Percentiles rank a stretch among this genome's conserved stretches.
phyloP scores from a whole-genome alignment of 2,113 vertebrate genomes.

The Capreolus pygargus region DNA sequence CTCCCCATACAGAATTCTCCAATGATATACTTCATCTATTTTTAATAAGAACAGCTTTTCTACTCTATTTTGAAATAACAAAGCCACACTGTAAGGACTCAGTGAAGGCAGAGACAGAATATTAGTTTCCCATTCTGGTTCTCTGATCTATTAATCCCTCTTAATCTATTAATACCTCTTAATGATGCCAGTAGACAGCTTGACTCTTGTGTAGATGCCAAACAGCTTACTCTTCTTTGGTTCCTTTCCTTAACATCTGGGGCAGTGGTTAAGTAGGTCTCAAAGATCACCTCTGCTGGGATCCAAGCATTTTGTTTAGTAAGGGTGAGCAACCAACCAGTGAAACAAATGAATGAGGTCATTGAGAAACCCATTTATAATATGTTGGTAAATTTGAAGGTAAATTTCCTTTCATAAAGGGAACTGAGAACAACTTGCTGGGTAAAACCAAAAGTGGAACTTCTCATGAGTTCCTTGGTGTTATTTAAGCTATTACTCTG shows the following conservation, averaged over 20 bases:
- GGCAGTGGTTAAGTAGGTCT: background rate
- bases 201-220: background rate
- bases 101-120: background rate
- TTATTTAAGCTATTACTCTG: background rate
- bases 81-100: background rate
- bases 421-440: background rate
- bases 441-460: background rate
- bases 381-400: background rate
- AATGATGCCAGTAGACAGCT: background rate
- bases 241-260: background rate
- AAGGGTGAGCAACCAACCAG: background rate
- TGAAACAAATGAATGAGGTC: background rate
- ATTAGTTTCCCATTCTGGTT: background rate
- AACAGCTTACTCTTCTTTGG: conserved; percentile 13
- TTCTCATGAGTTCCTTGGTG: background rate
- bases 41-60: conserved; percentile 35
- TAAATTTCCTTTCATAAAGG: conserved; percentile 3
- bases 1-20: background rate
- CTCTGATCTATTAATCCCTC: conserved; percentile 14
- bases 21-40: conserved; percentile 32
- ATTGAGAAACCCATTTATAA: background rate
- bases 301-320: conserved; percentile 12
- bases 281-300: conserved; percentile 13
- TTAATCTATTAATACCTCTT: background rate
- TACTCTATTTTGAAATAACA: conserved; percentile 28